These are phyloP conservation scores for Trypoxylon attenuatum DNA, from an alignment of 2,888 invertebrate species.

Conservation along the genomic window DNA sequence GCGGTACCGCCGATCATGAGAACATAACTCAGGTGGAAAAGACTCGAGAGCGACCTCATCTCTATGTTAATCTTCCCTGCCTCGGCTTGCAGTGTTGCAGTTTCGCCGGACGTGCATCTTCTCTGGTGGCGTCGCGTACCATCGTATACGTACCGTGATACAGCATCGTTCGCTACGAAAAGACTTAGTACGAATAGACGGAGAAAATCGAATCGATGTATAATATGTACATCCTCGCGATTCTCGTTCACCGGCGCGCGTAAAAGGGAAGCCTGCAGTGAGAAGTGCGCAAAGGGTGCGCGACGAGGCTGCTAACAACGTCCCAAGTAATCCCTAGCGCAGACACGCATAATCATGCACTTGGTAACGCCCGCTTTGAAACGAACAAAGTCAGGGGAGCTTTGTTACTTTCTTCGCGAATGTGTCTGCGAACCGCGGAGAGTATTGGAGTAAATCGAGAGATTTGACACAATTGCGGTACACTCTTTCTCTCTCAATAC, in stretches of 20 bases:
- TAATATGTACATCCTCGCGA: conserved; percentile 10
- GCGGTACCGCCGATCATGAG: conserved; percentile 33
- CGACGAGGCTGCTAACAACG: neutral
- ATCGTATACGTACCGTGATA: too few species aligned
- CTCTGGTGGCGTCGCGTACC: conserved; percentile 5
- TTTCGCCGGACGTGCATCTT: conserved; percentile 8
- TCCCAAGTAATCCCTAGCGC: too few species aligned
- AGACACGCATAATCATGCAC: too few species aligned
- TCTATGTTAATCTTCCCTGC: conserved; percentile 62
- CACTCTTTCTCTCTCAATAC: too few species aligned
- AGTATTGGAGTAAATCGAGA: too few species aligned
- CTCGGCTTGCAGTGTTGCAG: conserved; percentile 2
- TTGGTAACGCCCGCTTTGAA: too few species aligned
- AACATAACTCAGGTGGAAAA: conserved; percentile 58
- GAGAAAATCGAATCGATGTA: conserved; percentile 56
- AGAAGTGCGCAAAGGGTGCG: neutral
- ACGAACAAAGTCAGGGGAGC: too few species aligned
- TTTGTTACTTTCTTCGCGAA: too few species aligned
- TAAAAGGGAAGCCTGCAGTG: neutral
- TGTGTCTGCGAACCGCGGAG: too few species aligned
- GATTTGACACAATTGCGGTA: too few species aligned
- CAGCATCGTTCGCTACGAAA: too few species aligned
- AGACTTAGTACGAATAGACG: too few species aligned
- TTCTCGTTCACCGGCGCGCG: conserved; percentile 4
- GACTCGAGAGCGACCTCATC: conserved; percentile 59